Evolutionary conservation across 1,140 invertebrate species (phyloP).

Genomic region (Daktulosphaira vitifoliae): DNA sequence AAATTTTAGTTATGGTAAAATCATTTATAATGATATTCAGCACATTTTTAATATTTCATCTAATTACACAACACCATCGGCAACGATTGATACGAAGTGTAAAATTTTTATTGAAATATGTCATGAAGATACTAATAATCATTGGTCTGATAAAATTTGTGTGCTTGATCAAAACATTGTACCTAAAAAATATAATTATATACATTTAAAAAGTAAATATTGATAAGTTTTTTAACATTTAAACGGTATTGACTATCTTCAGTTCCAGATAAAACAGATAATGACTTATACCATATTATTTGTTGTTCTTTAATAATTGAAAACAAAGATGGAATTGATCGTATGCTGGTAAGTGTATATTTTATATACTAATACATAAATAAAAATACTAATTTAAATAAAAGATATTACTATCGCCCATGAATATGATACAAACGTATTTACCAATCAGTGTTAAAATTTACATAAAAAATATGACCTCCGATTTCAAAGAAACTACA

Average conservation of each 20-base stretch:
- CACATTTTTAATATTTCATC: not conserved
- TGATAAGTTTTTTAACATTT: too few relatives aligned
- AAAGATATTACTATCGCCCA: too few relatives aligned
- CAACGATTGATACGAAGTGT: conserved; percentile 9
- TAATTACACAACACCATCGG: conserved; percentile 18
- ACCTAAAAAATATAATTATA: conserved; percentile 39
- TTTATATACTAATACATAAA: too few relatives aligned
- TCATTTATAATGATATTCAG: too few relatives aligned
- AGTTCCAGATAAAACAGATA: conserved; percentile 55
- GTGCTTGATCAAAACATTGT: conserved; percentile 45
- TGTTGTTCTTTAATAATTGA: conserved; percentile 62
- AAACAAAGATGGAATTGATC: conserved; percentile 45
- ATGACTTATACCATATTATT: conserved; percentile 56
- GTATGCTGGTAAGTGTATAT: conserved; percentile 49
- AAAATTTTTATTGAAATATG: conserved; percentile 34
- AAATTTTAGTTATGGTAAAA: conserved; percentile 1
- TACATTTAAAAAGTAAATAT: conserved; percentile 58
- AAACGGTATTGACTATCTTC: conserved; percentile 34
- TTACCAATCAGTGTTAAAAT: conserved; percentile 25
- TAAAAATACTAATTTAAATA: too few relatives aligned
- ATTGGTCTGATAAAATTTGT: conserved; percentile 70
- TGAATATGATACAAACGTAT: conserved; percentile 31
- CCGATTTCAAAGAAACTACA: conserved; percentile 11
- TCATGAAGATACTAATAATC: not conserved
- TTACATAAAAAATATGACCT: conserved; percentile 6